Conservation (phyloP, 2,888 invertebrate genomes). For the Ypsolopha sequella region DNA sequence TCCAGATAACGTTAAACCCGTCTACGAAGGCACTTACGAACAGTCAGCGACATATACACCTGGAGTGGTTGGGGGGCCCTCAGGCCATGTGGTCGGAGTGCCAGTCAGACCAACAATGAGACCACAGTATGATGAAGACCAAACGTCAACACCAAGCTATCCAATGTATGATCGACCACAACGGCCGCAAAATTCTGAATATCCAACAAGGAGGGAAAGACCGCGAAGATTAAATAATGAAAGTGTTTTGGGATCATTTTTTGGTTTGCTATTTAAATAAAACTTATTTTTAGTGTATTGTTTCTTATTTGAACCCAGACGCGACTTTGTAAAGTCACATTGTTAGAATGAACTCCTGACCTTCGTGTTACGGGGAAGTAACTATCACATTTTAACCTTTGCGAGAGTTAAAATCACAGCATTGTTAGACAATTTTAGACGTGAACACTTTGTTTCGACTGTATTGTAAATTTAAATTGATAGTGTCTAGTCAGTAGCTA, state of each 20-base stretch:
- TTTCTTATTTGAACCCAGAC: background rate
- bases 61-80: constrained; percentile 37
- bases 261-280: constrained; percentile 36
- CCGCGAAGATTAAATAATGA: constrained; percentile 23
- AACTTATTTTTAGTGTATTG: background rate
- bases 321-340: background rate
- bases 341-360: constrained; percentile 4
- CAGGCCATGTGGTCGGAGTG: constrained; percentile 41
- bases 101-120: constrained; percentile 25
- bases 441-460: background rate
- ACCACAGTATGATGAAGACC: background rate
- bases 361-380: constrained; percentile 9
- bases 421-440: background rate
- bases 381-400: constrained; percentile 11
- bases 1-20: constrained; percentile 50
- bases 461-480: background rate
- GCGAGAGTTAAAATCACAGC: background rate
- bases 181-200: constrained; percentile 4
- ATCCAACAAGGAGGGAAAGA: constrained; percentile 12
- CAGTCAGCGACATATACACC: constrained; percentile 30
- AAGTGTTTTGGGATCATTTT: constrained; percentile 44
- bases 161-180: constrained; percentile 1
- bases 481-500: background rate
- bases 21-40: constrained; percentile 33
- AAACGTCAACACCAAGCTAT: constrained; percentile 1